Evolutionary conservation across 2,888 invertebrate species (phyloP).

Genomic region (Eueremaeus valkanovi): DNA sequence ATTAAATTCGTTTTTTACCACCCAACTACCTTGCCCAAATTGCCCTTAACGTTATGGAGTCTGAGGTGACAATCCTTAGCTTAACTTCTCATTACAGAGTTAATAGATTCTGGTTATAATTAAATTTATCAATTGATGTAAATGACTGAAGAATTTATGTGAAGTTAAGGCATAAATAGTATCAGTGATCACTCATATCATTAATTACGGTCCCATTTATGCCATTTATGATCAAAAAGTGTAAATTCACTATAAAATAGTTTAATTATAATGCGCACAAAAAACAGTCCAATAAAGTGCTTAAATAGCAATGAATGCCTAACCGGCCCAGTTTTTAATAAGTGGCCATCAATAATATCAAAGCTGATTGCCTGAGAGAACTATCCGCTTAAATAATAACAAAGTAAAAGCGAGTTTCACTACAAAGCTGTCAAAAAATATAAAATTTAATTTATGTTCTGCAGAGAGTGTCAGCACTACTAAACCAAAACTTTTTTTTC

Average conservation of each 20-base stretch:
- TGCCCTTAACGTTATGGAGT: no score
- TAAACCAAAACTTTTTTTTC: not conserved
- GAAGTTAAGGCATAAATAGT: no score
- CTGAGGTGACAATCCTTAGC: no score
- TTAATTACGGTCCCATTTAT: not conserved
- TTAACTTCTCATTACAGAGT: no score
- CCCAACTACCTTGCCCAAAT: no score
- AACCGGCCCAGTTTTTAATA: not conserved
- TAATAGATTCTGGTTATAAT: no score
- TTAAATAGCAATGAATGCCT: no score
- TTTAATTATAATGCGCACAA: not conserved
- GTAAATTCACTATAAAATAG: not conserved
- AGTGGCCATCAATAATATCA: not conserved
- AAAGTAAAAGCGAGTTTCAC: not conserved
- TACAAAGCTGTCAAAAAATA: constrained; percentile 1
- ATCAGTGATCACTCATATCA: not conserved
- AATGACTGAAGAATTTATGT: no score
- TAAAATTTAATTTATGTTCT: constrained; percentile 15
- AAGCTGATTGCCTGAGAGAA: not conserved
- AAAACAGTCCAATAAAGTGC: no score
- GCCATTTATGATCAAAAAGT: not conserved
- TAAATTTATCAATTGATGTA: no score
- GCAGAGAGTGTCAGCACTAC: not conserved
- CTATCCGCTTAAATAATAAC: constrained; percentile 8
- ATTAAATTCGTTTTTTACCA: no score